Conservation (phyloP, 2,888 invertebrate genomes). For the Amorpha juglandis region DNA sequence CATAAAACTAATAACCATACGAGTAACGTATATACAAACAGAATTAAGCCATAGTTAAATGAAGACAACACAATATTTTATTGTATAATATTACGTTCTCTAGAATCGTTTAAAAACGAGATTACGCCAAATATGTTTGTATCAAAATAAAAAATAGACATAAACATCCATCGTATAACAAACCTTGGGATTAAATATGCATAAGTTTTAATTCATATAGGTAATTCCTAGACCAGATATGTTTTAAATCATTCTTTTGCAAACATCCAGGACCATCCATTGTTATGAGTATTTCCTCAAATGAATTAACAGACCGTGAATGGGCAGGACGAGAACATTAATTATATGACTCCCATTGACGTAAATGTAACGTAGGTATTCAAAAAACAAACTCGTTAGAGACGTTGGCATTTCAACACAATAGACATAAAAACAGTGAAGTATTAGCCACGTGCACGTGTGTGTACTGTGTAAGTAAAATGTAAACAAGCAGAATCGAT, state of each 20-base stretch:
- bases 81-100: no score
- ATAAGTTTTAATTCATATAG: no score
- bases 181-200: no score
- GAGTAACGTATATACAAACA: no score
- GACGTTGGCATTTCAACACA: conserved; percentile 9
- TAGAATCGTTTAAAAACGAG: no score
- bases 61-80: no score
- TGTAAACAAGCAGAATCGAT: conserved; percentile 20
- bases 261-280: neutral
- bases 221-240: no score
- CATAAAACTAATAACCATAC: no score
- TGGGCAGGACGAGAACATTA: conserved; percentile 22
- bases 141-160: no score
- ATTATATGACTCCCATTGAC: conserved; percentile 17
- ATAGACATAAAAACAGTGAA: conserved; percentile 11
- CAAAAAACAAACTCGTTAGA: conserved; percentile 8
- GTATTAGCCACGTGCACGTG: neutral
- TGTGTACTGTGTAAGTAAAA: neutral
- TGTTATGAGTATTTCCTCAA: neutral
- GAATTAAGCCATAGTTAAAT: no score
- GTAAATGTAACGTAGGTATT: conserved; percentile 3
- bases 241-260: neutral
- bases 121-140: no score
- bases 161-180: no score
- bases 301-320: conserved; percentile 3